These are phyloP conservation scores for Drosophila gunungcola DNA, from an alignment of 1,140 invertebrate species.

Conservation along the genomic window DNA sequence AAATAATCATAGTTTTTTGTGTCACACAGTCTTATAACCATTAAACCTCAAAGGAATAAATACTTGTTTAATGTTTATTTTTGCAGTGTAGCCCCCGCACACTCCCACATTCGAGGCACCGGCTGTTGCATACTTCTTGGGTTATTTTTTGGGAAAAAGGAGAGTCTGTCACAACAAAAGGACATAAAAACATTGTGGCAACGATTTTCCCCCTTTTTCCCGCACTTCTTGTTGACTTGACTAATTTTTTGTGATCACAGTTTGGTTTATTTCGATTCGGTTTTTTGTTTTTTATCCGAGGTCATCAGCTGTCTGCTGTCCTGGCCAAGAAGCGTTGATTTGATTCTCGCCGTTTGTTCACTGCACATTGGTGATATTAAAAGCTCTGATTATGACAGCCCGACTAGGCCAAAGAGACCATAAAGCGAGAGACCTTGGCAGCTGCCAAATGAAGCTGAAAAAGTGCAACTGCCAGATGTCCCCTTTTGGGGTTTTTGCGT, in stretches of 20 bases:
- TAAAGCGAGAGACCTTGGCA: constrained; percentile 43
- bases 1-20: too few relatives aligned
- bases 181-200: constrained; percentile 28
- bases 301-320: constrained; percentile 48
- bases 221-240: constrained; percentile 39
- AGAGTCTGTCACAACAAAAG: constrained; percentile 19
- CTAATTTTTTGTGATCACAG: constrained; percentile 58
- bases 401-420: constrained; percentile 28
- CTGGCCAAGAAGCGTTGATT: constrained; percentile 33
- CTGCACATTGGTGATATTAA: constrained; percentile 44
- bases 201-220: constrained; percentile 2
- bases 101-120: constrained; percentile 18
- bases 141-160: background rate
- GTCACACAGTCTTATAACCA: too few relatives aligned
- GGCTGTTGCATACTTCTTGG: constrained; percentile 65
- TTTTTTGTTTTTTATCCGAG: background rate
- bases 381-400: constrained; percentile 35
- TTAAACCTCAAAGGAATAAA: too few relatives aligned
- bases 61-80: background rate
- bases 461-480: constrained; percentile 63
- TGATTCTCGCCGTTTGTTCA: constrained; percentile 44
- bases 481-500: constrained; percentile 6
- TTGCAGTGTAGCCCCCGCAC: background rate
- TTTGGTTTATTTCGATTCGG: constrained; percentile 27
- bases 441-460: constrained; percentile 71